A percentile compares a stretch with the other conserved stretches of the same genome.
These are phyloP conservation scores for Rhyacichthys aspro DNA, from an alignment of 2,797 vertebrate species.

Conservation along the genomic window DNA sequence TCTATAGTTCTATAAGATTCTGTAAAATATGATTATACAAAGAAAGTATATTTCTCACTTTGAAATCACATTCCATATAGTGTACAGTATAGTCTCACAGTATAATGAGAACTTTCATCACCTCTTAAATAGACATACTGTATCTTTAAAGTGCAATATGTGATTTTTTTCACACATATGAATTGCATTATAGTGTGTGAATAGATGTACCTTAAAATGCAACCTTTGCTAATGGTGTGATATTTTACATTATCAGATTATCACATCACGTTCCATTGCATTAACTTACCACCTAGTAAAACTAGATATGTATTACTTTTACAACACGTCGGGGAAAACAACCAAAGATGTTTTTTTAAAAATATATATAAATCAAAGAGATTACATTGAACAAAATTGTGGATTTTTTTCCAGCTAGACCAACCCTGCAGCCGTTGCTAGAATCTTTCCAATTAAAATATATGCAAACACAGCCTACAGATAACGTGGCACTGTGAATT, in stretches of 20 bases:
- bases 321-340: neutral
- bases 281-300: neutral
- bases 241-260: slow-evolving; percentile 2
- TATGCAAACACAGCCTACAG: slow-evolving; percentile 70
- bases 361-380: too few species aligned
- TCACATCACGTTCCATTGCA: neutral
- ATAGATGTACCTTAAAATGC: neutral
- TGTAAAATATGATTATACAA: neutral
- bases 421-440: slow-evolving; percentile 58
- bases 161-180: neutral
- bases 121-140: neutral
- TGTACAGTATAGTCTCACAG: too few species aligned
- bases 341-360: too few species aligned
- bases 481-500: slow-evolving; percentile 66
- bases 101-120: neutral
- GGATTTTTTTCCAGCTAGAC: slow-evolving; percentile 31
- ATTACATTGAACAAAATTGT: slow-evolving; percentile 10
- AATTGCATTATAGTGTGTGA: slow-evolving; percentile 6
- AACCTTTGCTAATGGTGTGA: neutral
- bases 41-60: too few species aligned
- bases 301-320: neutral
- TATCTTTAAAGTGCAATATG: slow-evolving; percentile 1
- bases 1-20: neutral
- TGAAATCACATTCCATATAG: neutral
- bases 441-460: slow-evolving; percentile 71